Conservation (phyloP, 2,113 vertebrate species). For the Perca fluviatilis region DNA sequence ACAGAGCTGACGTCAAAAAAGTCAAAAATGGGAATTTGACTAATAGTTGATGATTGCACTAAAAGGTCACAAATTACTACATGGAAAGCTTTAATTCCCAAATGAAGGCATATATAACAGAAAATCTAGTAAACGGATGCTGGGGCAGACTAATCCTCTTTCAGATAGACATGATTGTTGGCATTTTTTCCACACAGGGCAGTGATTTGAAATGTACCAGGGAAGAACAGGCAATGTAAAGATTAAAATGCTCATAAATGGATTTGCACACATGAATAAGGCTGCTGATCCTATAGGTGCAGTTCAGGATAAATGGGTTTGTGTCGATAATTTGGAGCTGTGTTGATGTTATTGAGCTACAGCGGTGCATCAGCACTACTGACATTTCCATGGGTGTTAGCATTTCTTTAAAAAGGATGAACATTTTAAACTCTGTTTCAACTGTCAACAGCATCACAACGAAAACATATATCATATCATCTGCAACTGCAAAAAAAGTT, state of each 20-base stretch:
- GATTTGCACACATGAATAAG: not conserved
- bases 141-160: slow-evolving; percentile 43
- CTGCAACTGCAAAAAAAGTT: slow-evolving; percentile 8
- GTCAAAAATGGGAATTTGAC: not conserved
- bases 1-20: not conserved
- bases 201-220: slow-evolving; percentile 31
- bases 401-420: slow-evolving; percentile 18
- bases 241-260: not conserved
- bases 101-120: slow-evolving; percentile 39
- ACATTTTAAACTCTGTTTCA: not conserved
- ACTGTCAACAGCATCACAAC: too few relatives aligned
- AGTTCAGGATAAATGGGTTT: slow-evolving; percentile 13
- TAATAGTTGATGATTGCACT: not conserved
- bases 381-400: slow-evolving; percentile 19
- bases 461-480: slow-evolving; percentile 44
- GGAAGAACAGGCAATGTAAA: not conserved
- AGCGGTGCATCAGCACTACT: not conserved
- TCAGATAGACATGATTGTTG: slow-evolving; percentile 34
- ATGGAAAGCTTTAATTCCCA: slow-evolving; percentile 25
- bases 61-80: not conserved
- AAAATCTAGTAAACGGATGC: slow-evolving; percentile 49
- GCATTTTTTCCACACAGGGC: slow-evolving; percentile 23
- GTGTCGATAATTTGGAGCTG: not conserved
- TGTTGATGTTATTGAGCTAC: slow-evolving; percentile 6
- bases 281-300: not conserved